phyloP scores from a whole-genome alignment of 2,888 invertebrate genomes.

The Lithophane semibrunnea region DNA sequence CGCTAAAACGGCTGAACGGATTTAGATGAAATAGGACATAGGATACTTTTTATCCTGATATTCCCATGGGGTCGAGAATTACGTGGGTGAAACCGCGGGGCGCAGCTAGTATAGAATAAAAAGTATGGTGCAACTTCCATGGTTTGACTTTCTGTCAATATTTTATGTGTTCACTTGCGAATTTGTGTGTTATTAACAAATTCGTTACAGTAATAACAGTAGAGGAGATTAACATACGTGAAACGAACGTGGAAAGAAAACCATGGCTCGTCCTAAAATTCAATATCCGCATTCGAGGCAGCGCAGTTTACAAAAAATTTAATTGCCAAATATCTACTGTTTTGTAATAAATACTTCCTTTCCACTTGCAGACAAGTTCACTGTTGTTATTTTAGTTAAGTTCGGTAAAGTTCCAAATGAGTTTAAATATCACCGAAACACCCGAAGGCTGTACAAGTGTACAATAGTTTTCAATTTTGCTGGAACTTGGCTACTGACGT shows the following conservation, averaged over 20 bases:
- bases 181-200: too few relatives aligned
- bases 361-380: neutral
- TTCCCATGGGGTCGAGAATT: too few relatives aligned
- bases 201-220: neutral
- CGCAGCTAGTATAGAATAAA: neutral
- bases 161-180: too few relatives aligned
- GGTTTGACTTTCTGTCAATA: neutral
- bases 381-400: constrained; percentile 15
- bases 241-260: constrained; percentile 22
- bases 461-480: constrained; percentile 36
- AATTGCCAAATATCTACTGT: neutral
- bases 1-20: too few relatives aligned
- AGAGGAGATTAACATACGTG: neutral
- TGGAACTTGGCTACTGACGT: constrained; percentile 30
- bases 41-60: too few relatives aligned
- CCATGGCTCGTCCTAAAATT: neutral
- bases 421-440: constrained; percentile 34
- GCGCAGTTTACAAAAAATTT: neutral
- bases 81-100: too few relatives aligned
- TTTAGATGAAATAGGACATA: too few relatives aligned
- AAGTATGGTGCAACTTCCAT: neutral
- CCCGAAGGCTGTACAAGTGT: constrained; percentile 32
- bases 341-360: neutral
- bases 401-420: constrained; percentile 50
- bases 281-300: neutral